A percentile compares a stretch with the other conserved stretches of the same genome.
Evolutionary conservation across 2,113 vertebrate species (phyloP).

Genomic region (Struthio camelus): DNA sequence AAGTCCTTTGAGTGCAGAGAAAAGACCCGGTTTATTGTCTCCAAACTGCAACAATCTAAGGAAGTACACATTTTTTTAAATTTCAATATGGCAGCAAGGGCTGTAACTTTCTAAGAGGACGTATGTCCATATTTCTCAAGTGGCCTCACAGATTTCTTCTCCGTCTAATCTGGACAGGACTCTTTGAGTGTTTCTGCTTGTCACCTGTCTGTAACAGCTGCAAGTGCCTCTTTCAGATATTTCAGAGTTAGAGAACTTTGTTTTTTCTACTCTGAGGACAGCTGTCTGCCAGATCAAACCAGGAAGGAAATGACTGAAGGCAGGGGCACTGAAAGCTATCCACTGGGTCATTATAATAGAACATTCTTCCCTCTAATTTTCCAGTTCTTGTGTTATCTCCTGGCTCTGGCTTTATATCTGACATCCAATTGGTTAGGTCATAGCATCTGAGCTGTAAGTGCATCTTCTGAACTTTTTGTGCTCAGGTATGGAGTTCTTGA

Average conservation of each 20-base stretch:
- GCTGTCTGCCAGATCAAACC: slow-evolving; percentile 42
- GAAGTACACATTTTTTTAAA: neutral
- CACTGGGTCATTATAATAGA: neutral
- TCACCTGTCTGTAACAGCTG: slow-evolving; percentile 62
- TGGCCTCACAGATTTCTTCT: neutral
- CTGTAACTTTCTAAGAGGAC: neutral
- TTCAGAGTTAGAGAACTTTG: slow-evolving; percentile 13
- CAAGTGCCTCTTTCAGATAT: neutral
- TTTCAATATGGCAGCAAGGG: neutral
- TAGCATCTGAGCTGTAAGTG: neutral
- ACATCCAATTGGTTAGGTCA: neutral
- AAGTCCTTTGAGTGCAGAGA: neutral
- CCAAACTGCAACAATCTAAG: neutral
- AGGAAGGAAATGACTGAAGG: neutral
- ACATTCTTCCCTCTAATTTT: neutral
- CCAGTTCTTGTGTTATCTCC: neutral
- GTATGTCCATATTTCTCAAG: neutral
- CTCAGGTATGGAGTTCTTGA: neutral
- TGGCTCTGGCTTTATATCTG: neutral
- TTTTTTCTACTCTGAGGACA: slow-evolving; percentile 15
- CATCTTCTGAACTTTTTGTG: neutral
- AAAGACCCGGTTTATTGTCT: neutral
- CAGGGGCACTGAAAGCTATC: neutral
- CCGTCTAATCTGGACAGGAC: neutral
- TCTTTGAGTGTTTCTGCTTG: neutral